Evolutionary conservation across 2,113 vertebrate genomes (phyloP).

Genomic region (Hyaena hyaena): DNA sequence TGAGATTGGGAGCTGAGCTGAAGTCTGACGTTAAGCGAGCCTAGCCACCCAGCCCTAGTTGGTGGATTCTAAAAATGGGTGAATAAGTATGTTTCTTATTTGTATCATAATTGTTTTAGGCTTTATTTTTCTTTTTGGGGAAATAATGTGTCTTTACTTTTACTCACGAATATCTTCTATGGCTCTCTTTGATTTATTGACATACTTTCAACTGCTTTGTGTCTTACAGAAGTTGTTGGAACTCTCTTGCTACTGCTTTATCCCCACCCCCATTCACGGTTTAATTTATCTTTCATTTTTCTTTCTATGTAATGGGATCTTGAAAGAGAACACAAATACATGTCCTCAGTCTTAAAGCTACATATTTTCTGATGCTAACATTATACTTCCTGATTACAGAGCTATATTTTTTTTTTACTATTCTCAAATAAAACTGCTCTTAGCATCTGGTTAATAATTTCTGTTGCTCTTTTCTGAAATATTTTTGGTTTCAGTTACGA

Average conservation of each 20-base stretch:
- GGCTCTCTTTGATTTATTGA: background rate
- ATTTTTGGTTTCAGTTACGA: conserved; percentile 12
- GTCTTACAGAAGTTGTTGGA: background rate
- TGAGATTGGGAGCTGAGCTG: no score
- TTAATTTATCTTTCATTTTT: background rate
- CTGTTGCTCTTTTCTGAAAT: background rate
- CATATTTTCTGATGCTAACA: background rate
- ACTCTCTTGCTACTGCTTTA: background rate
- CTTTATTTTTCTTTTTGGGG: background rate
- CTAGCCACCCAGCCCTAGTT: background rate
- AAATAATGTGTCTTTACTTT: background rate
- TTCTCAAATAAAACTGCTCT: background rate
- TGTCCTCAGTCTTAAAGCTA: background rate
- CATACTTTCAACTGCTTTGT: background rate
- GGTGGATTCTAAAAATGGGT: background rate
- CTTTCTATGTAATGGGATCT: background rate
- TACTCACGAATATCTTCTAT: background rate
- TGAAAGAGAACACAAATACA: background rate
- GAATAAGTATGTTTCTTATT: background rate
- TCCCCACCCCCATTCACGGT: background rate
- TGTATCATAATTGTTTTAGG: background rate
- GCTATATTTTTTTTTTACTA: background rate
- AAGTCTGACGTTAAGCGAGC: no score
- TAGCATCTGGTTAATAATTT: background rate
- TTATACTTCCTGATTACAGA: conserved; percentile 39